phyloP scores from a whole-genome alignment of 2,113 vertebrate genomes.

The Neolamprologus fasciatus region DNA sequence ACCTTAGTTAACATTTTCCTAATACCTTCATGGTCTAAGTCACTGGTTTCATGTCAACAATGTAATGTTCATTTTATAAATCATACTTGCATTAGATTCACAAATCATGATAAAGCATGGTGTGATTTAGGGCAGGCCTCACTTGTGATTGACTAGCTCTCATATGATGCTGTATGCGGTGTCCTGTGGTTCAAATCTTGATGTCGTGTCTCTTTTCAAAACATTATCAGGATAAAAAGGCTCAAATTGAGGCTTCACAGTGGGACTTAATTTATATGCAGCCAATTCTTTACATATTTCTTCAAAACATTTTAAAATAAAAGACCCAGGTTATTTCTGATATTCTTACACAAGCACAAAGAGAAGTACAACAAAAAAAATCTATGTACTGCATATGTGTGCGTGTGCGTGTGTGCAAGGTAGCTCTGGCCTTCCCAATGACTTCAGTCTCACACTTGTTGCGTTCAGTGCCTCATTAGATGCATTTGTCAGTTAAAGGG shows the following conservation, averaged over 20 bases:
- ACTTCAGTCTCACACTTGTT: neutral
- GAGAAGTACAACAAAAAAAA: neutral
- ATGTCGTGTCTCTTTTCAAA: neutral
- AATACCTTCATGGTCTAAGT: neutral
- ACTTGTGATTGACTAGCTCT: neutral
- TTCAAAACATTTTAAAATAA: neutral
- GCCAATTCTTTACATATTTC: neutral
- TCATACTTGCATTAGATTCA: neutral
- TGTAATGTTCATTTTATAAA: neutral
- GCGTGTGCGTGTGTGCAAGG: neutral
- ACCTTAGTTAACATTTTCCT: neutral
- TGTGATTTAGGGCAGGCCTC: neutral
- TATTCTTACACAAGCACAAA: neutral
- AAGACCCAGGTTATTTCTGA: neutral
- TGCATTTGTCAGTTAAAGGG: neutral
- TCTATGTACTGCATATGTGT: neutral
- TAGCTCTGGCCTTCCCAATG: conserved; percentile 39
- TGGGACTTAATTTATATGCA: neutral
- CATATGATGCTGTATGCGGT: neutral
- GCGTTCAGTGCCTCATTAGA: neutral
- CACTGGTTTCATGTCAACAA: neutral
- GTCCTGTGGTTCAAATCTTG: neutral
- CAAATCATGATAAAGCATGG: neutral
- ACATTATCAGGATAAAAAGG: neutral
- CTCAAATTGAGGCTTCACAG: neutral